Conservation (phyloP, 2,797 vertebrate species). For the Galaxias olidus region DNA sequence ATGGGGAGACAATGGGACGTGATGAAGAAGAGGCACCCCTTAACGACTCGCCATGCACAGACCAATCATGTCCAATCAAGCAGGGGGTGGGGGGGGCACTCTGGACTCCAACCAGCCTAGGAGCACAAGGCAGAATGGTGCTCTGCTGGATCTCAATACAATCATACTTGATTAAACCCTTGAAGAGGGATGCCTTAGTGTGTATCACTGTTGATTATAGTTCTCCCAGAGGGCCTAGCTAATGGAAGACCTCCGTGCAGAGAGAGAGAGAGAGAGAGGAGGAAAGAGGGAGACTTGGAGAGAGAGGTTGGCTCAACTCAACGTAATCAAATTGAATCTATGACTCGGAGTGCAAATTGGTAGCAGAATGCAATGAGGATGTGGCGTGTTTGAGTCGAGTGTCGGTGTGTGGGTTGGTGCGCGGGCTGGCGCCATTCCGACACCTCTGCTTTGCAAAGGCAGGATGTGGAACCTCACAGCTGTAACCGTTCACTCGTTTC, state of each 20-base stretch:
- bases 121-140: constrained; percentile 42
- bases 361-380: constrained; percentile 34
- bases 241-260: constrained; percentile 30
- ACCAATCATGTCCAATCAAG: constrained; percentile 65
- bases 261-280: constrained; percentile 14
- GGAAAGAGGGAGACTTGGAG: constrained; percentile 28
- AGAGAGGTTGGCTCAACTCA: not conserved
- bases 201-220: constrained; percentile 69
- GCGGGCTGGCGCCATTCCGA: constrained; percentile 11
- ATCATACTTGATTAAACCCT: constrained; percentile 65
- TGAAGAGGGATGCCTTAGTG: constrained; percentile 51
- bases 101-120: constrained; percentile 64
- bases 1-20: constrained; percentile 46
- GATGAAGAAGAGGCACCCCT: constrained; percentile 62
- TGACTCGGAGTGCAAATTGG: not conserved
- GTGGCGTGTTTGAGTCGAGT: constrained; percentile 9
- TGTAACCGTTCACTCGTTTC: constrained; percentile 29
- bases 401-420: not conserved
- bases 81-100: constrained; percentile 30
- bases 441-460: constrained; percentile 42
- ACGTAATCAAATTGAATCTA: not conserved
- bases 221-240: constrained; percentile 53
- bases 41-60: constrained; percentile 46
- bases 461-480: constrained; percentile 46
- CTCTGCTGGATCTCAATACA: constrained; percentile 56